Percentiles rank a stretch among this genome's conserved stretches.
Conservation (phyloP, 2,888 invertebrate genomes). For the Opisthograptis luteolata region DNA sequence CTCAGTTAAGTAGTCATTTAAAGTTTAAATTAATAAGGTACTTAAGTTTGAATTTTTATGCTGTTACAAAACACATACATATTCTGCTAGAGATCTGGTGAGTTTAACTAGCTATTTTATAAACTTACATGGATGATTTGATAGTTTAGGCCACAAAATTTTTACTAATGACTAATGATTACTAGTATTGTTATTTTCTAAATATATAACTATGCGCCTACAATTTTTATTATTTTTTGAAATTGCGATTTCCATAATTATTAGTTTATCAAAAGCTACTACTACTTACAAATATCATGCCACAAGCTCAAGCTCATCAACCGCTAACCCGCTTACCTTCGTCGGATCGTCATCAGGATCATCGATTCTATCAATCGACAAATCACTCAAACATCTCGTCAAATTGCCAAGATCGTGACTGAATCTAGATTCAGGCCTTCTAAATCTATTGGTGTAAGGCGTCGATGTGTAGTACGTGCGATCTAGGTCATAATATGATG, state of each 20-base stretch:
- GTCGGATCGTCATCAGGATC: conserved; percentile 73
- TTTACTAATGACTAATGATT: no score
- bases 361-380: conserved; percentile 70
- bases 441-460: conserved; percentile 71
- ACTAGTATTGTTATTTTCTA: no score
- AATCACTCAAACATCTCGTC: conserved; percentile 66
- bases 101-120: no score
- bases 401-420: conserved; percentile 62
- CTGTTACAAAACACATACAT: no score
- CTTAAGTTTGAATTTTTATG: no score
- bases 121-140: background rate
- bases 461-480: conserved; percentile 76
- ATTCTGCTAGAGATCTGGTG: background rate
- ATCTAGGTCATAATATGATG: conserved; percentile 74
- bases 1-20: no score
- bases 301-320: conserved; percentile 15
- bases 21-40: no score
- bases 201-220: no score
- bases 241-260: no score
- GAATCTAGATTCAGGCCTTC: conserved; percentile 49
- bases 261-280: no score
- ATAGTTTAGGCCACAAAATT: no score
- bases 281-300: background rate
- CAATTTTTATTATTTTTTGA: no score
- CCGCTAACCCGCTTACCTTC: conserved; percentile 60